These are phyloP conservation scores for Drosophila yakuba DNA, from an alignment of 1,140 invertebrate genomes.

Conservation along the genomic window DNA sequence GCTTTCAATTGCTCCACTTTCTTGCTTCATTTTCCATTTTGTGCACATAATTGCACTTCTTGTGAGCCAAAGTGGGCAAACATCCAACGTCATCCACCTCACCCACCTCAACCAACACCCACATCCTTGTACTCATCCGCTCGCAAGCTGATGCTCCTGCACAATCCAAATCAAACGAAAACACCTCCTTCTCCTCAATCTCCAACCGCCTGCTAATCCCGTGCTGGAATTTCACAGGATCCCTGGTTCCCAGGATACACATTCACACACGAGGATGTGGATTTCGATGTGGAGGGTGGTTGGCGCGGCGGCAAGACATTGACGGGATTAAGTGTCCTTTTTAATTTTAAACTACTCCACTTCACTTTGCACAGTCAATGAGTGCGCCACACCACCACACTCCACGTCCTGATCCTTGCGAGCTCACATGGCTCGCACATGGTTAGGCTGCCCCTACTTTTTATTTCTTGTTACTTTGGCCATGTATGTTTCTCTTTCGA, in stretches of 20 bases:
- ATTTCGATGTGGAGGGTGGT: constrained; percentile 17
- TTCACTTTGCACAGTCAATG: constrained; percentile 74
- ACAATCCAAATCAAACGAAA: constrained; percentile 74
- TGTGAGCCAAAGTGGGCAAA: constrained; percentile 66
- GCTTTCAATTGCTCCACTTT: constrained; percentile 68
- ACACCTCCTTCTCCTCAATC: constrained; percentile 36
- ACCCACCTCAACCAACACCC: not conserved
- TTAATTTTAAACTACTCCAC: constrained; percentile 82
- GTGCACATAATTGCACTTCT: constrained; percentile 80
- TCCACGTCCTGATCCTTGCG: not conserved
- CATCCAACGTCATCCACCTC: constrained; percentile 22
- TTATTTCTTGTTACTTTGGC: constrained; percentile 26
- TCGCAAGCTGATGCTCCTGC: constrained; percentile 14
- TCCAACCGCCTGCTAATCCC: constrained; percentile 51
- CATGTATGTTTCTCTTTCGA: constrained; percentile 59
- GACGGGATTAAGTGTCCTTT: constrained; percentile 80
- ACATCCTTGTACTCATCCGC: constrained; percentile 17
- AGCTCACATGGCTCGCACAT: not conserved
- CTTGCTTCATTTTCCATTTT: constrained; percentile 74
- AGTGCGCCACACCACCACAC: constrained; percentile 19
- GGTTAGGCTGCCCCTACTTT: constrained; percentile 22
- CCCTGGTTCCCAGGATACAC: constrained; percentile 4
- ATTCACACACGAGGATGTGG: constrained; percentile 17
- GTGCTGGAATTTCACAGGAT: constrained; percentile 50
- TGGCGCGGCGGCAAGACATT: constrained; percentile 59